A percentile compares a stretch with the other conserved stretches of the same genome.
Conservation (phyloP, 2,113 vertebrate genomes). For the Scatophagus argus region DNA sequence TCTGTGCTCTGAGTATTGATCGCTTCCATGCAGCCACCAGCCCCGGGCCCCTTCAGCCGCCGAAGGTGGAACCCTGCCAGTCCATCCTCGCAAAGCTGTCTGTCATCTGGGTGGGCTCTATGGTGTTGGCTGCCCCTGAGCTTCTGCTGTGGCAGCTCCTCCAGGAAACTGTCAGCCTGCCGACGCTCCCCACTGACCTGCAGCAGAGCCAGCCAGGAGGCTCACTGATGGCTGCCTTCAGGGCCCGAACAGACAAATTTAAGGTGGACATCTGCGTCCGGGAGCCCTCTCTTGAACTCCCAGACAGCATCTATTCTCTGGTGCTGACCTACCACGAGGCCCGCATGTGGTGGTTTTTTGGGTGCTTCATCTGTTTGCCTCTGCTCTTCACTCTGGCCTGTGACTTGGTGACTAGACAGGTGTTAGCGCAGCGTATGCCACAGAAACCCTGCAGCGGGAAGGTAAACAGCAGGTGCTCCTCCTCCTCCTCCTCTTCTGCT, state of each 20-base stretch:
- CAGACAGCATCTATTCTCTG: constrained; percentile 89
- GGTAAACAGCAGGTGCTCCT: constrained; percentile 54
- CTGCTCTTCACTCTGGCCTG: constrained; percentile 93
- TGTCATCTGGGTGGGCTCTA: constrained; percentile 94
- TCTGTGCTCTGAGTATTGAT: constrained; percentile 96
- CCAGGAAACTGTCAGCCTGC: constrained; percentile 76
- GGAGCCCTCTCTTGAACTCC: constrained; percentile 86
- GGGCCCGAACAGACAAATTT: background rate
- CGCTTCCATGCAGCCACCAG: constrained; percentile 92
- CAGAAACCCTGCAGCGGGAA: constrained; percentile 42
- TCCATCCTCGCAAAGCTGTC: constrained; percentile 95
- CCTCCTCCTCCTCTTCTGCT: constrained; percentile 46
- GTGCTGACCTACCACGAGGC: constrained; percentile 95
- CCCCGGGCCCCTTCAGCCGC: constrained; percentile 78
- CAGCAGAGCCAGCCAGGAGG: constrained; percentile 14
- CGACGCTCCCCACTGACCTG: background rate
- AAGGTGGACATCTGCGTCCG: constrained; percentile 86
- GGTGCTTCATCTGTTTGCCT: constrained; percentile 96
- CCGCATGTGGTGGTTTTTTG: constrained; percentile 96
- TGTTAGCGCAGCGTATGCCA: constrained; percentile 61
- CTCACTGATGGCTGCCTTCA: constrained; percentile 25
- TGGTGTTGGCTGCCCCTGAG: constrained; percentile 91
- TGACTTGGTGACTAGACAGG: constrained; percentile 90
- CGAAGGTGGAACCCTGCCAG: constrained; percentile 89
- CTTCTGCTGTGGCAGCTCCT: constrained; percentile 92